Evolutionary conservation across 2,888 invertebrate species (phyloP).

Genomic region (Diachrysia chrysitis): DNA sequence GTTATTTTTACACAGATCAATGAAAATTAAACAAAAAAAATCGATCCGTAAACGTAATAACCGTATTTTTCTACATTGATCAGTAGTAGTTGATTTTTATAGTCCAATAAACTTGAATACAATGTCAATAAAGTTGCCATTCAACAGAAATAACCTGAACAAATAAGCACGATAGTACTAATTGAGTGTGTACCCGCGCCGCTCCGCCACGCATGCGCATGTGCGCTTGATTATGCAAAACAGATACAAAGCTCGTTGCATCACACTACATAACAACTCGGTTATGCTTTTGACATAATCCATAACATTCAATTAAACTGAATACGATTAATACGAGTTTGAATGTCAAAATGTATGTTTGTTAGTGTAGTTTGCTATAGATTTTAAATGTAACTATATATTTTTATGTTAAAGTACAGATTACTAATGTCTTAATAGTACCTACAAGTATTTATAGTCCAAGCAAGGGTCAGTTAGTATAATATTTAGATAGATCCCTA

Average conservation of each 20-base stretch:
- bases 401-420: no score
- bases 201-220: conserved; percentile 16
- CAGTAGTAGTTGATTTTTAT: no score
- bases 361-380: not conserved
- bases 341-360: not conserved
- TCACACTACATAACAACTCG: conserved; percentile 48
- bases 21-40: no score
- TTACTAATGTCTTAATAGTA: no score
- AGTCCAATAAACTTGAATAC: conserved; percentile 4
- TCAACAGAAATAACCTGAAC: conserved; percentile 11
- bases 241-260: conserved; percentile 55
- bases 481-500: no score
- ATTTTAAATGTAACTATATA: no score
- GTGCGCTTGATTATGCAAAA: conserved; percentile 60
- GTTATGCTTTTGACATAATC: conserved; percentile 43
- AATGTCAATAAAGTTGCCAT: conserved; percentile 17
- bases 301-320: conserved; percentile 13
- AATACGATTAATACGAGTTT: not conserved
- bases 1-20: no score
- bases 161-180: conserved; percentile 21
- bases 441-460: no score
- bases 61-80: no score
- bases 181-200: conserved; percentile 19
- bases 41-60: no score
- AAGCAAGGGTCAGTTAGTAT: no score